Base-by-base conservation (phyloP, 2,113 vertebrate species). In the Coturnix japonica region DNA sequence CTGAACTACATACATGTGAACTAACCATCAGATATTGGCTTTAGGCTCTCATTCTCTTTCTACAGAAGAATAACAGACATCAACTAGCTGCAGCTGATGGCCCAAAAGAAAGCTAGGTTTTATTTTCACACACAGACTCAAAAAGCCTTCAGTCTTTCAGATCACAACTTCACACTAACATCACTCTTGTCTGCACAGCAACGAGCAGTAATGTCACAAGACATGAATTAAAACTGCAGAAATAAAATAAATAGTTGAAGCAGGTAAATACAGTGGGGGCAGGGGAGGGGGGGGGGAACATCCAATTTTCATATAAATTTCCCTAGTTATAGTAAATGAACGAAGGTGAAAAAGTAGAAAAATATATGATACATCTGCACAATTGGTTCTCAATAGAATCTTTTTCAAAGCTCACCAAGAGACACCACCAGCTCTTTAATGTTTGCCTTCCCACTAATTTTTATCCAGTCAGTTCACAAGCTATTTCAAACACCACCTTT, bases 401-500 rank as follows among this genome's bases (percentile, higher is more conserved):
- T 64, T 89, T 93, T 85, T 91, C 92, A 95, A 89, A 91, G 69
- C 85, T 93, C 59, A 96, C 65, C 79, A 83, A 89, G 56, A 94
- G 64, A 83, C 81, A 95, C 81, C 87, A 87, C 61, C 4, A 31
- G 77, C 64, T 95, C 81, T 61, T 91, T 56, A 94, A 85, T 54
- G 5, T 85, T 88, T 91, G 47, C 67, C 89, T 94, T 91, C 75
- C 72, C n/a, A 49, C 89, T 94, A 92, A 96, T 94, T 95, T 91
- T 85, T 94, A 93, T 75, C 89, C 75, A 94, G 89, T 78, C 92
- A 93, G 89, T 96, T 96, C 92, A 87, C 81, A 87, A 89, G 81
- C 75, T 95, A 89, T 93, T 95, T 90, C 84, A 81, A 94, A 93
- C 61, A 92, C 79, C 87, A 92, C 60, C 71, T 80, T 91, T 93